A percentile compares a stretch with the other conserved stretches of the same genome.
Conservation (phyloP, 2,888 invertebrate species). For the Eudasyphora cyanicolor region DNA sequence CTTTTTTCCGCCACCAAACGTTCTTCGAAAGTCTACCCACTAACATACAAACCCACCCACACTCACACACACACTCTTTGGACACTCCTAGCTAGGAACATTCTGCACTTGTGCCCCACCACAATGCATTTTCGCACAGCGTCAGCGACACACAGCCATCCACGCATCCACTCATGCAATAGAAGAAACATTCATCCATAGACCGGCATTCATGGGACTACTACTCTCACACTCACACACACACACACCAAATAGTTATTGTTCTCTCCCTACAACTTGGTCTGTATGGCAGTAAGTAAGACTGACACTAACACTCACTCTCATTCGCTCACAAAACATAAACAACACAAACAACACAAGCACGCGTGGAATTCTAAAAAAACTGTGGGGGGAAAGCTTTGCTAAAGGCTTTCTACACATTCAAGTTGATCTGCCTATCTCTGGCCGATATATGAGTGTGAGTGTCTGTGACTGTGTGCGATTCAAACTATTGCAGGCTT, state of each 20-base stretch:
- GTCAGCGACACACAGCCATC: slow-evolving; percentile 43
- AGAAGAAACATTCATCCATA: background rate
- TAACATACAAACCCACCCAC: slow-evolving; percentile 42
- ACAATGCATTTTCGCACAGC: slow-evolving; percentile 42
- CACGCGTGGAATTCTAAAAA: slow-evolving; percentile 41
- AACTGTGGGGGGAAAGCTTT: slow-evolving; percentile 29
- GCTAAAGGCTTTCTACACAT: slow-evolving; percentile 21
- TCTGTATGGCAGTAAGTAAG: background rate
- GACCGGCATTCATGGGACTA: background rate
- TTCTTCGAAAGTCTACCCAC: slow-evolving; percentile 32
- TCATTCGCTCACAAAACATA: too few relatives aligned
- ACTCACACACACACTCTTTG: background rate
- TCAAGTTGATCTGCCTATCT: slow-evolving; percentile 1
- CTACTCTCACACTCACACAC: too few relatives aligned
- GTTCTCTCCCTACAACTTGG: background rate
- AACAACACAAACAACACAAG: too few relatives aligned
- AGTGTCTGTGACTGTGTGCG: background rate
- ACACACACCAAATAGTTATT: slow-evolving; percentile 11
- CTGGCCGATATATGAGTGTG: too few relatives aligned
- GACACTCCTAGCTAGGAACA: background rate
- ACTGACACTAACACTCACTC: slow-evolving; percentile 10
- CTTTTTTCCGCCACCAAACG: slow-evolving; percentile 24
- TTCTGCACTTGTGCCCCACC: background rate
- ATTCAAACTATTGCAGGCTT: background rate
- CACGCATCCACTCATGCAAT: background rate